phyloP scores from a whole-genome alignment of 1,140 invertebrate genomes.

The Drosophila oshimai region DNA sequence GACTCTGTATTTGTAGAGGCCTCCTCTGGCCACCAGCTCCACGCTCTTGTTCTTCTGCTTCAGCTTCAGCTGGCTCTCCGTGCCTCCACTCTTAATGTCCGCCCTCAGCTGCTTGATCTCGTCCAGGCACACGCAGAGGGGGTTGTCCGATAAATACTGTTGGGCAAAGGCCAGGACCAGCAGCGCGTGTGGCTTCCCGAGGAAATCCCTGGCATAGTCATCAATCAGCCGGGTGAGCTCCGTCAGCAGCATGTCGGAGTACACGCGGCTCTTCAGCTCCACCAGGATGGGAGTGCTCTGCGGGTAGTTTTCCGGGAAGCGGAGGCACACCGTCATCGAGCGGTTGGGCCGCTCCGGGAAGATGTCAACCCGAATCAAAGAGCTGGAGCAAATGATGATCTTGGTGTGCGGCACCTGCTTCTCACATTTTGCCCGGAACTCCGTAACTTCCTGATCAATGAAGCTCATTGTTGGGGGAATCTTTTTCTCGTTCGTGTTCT shows the following conservation, averaged over 20 bases:
- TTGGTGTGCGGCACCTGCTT: slow-evolving; percentile 85
- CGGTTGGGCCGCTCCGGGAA: slow-evolving; percentile 85
- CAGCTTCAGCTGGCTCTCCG: slow-evolving; percentile 84
- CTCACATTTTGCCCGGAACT: slow-evolving; percentile 87
- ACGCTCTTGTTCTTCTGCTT: slow-evolving; percentile 88
- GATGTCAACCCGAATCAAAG: slow-evolving; percentile 85
- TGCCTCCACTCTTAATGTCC: slow-evolving; percentile 73
- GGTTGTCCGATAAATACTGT: slow-evolving; percentile 89
- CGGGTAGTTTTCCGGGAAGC: slow-evolving; percentile 86
- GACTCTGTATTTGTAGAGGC: slow-evolving; percentile 85
- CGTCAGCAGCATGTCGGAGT: slow-evolving; percentile 86
- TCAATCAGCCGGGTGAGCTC: slow-evolving; percentile 87
- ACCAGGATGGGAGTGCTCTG: slow-evolving; percentile 85
- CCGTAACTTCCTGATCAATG: slow-evolving; percentile 86
- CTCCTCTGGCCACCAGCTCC: slow-evolving; percentile 85
- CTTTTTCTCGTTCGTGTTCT: background rate
- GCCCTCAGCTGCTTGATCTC: slow-evolving; percentile 87
- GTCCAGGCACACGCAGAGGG: slow-evolving; percentile 89
- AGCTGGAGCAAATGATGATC: slow-evolving; percentile 86
- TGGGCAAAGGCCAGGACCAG: slow-evolving; percentile 85
- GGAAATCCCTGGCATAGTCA: slow-evolving; percentile 84
- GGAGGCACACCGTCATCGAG: slow-evolving; percentile 86
- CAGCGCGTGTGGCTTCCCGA: slow-evolving; percentile 86
- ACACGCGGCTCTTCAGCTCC: slow-evolving; percentile 89
- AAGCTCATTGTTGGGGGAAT: slow-evolving; percentile 84